Percentiles rank a stretch among this genome's conserved stretches.
phyloP scores from a whole-genome alignment of 2,113 vertebrate species.

The Apodemus speciosus region DNA sequence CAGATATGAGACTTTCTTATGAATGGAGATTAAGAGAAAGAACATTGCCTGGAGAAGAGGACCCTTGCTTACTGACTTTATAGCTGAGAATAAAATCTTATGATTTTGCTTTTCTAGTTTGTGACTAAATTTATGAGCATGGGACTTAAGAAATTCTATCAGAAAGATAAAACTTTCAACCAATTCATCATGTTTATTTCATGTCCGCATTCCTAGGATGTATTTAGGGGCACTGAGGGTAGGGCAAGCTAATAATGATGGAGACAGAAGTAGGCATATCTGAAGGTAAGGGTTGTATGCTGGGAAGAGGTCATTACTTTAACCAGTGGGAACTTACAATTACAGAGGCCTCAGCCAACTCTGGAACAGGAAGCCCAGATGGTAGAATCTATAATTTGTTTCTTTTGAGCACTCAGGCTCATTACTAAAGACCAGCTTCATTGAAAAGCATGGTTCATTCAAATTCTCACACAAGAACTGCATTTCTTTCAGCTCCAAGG shows the following conservation, averaged over 20 bases:
- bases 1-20: neutral
- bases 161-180: conserved; percentile 1
- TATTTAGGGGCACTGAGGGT: neutral
- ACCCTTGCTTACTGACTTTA: neutral
- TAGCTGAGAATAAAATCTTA: neutral
- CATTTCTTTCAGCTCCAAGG: neutral
- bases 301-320: neutral
- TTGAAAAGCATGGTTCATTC: neutral
- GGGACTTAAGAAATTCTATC: neutral
- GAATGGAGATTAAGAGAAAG: neutral
- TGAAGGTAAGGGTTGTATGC: neutral
- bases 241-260: accelerated
- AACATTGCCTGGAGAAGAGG: neutral
- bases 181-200: neutral
- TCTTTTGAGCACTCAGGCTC: neutral
- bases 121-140: neutral
- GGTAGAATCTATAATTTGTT: neutral
- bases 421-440: neutral
- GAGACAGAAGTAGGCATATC: neutral
- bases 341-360: neutral
- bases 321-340: neutral
- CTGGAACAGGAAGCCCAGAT: neutral
- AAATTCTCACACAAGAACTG: neutral
- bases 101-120: neutral
- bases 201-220: neutral